Percentiles rank a stretch among this genome's conserved stretches.
phyloP scores from a whole-genome alignment of 1,140 invertebrate genomes.

The Episyrphus balteatus region DNA sequence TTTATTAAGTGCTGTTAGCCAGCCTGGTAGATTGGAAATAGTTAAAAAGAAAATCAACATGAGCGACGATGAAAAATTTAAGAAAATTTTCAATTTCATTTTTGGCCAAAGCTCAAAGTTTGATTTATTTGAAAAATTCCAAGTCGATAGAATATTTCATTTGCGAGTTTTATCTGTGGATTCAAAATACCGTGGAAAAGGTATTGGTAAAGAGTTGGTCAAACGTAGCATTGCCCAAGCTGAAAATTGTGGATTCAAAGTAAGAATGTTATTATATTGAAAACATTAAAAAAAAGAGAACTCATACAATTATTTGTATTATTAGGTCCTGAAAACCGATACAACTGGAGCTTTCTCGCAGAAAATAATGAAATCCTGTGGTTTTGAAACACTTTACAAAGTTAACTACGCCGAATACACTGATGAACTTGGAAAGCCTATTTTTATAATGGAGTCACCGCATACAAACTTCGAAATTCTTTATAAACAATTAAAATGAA shows the following conservation, averaged over 20 bases:
- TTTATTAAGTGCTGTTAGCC: constrained; percentile 50
- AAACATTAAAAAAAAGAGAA: neutral
- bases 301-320: constrained; percentile 1
- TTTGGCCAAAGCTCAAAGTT: constrained; percentile 48
- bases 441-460: constrained; percentile 43
- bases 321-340: constrained; percentile 62
- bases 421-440: constrained; percentile 43
- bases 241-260: constrained; percentile 54
- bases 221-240: constrained; percentile 52
- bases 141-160: constrained; percentile 64
- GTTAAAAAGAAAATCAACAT: constrained; percentile 45
- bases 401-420: constrained; percentile 55
- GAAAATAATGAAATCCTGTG: constrained; percentile 54
- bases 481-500: constrained; percentile 19
- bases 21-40: constrained; percentile 45
- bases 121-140: constrained; percentile 50
- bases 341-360: constrained; percentile 68
- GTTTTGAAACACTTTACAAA: constrained; percentile 50
- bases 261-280: constrained; percentile 22
- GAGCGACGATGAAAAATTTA: constrained; percentile 49
- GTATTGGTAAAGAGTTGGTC: constrained; percentile 59
- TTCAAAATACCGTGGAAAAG: constrained; percentile 51
- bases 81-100: constrained; percentile 52
- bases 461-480: constrained; percentile 54
- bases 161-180: constrained; percentile 68